Percentiles rank a stretch among this genome's conserved stretches.
phyloP scores from a whole-genome alignment of 2,888 invertebrate species.

The Ariolimax columbianus region DNA sequence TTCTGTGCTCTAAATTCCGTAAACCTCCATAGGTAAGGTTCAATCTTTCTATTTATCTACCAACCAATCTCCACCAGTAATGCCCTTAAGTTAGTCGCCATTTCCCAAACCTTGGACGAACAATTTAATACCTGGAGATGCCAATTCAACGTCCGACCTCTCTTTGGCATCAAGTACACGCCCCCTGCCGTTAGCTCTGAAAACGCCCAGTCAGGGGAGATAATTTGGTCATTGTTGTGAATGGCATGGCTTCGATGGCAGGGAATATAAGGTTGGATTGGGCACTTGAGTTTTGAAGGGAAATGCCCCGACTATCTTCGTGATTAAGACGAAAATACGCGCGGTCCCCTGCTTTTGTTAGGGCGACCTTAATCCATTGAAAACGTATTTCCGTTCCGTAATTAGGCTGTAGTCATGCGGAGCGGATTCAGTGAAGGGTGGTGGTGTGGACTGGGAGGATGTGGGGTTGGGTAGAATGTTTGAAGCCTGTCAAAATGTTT shows the following conservation, averaged over 20 bases:
- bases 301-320: conserved; percentile 26
- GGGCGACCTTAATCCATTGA: conserved; percentile 33
- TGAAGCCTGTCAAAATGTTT: background rate
- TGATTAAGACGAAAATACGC: conserved; percentile 29
- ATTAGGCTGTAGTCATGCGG: conserved; percentile 44
- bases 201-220: conserved; percentile 28
- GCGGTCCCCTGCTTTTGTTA: conserved; percentile 22
- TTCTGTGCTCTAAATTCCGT: background rate
- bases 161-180: conserved; percentile 1
- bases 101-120: background rate
- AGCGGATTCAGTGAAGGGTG: background rate
- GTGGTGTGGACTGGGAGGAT: background rate
- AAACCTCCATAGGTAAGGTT: background rate
- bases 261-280: conserved; percentile 10
- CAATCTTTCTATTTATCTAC: background rate
- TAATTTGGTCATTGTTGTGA: conserved; percentile 45
- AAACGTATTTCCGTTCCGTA: conserved; percentile 48
- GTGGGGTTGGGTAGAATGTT: background rate
- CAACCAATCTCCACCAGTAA: background rate
- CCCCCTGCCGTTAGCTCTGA: conserved; percentile 38
- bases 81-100: conserved; percentile 26
- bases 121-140: conserved; percentile 29
- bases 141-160: conserved; percentile 21
- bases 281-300: conserved; percentile 23
- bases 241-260: conserved; percentile 15